Base-by-base conservation (phyloP, 2,888 invertebrate species). In the Timandra comae region DNA sequence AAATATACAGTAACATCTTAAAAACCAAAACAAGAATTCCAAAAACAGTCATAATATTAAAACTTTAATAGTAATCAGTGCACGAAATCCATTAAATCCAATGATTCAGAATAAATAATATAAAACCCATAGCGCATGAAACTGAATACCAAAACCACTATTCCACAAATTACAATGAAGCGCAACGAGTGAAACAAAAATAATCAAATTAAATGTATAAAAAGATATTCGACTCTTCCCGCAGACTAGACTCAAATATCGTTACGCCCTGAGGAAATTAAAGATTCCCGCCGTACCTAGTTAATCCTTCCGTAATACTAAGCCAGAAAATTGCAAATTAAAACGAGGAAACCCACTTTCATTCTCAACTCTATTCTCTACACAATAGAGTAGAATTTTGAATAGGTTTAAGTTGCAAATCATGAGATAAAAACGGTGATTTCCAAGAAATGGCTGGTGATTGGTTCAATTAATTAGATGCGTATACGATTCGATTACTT, bases 271-370 rank as follows among this genome's bases (percentile, higher is more conserved):
- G 56, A 80, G 81, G 81, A 82, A 82, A 84, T 82, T 81, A 81
- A 80, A 84, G 80, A 82, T 82, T 82, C 79, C 79, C 75, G 78
- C 77, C 77, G 64, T 53, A 49, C 64, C 71, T 70, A 74, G 71
- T 80, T 79, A 81, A 82, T 81, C 76, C 70, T 67, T 47, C 59
- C 48, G 70, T 71, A 76, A 77, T 73, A 76, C 72, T 80, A 74
- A 72, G 69, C 68, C 69, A 64, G 79, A 76, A 79, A 78, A 81
- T 82, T 80, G 81, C 77, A 81, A 81, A 82, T 84, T 81, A 81
- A 80, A 76, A 63, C 56, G 49, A 8, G 10, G 5, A 5, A 4
- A n/a, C 2, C 2, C 21, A 1, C 12, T 20, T 12, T 36, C n/a
- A 63, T 29, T 50, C 27, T 35, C 35, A 29, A 52, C 55, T 51